Base-by-base conservation (phyloP, 1,140 invertebrate species). In the Philotrypesis tridentata region DNA sequence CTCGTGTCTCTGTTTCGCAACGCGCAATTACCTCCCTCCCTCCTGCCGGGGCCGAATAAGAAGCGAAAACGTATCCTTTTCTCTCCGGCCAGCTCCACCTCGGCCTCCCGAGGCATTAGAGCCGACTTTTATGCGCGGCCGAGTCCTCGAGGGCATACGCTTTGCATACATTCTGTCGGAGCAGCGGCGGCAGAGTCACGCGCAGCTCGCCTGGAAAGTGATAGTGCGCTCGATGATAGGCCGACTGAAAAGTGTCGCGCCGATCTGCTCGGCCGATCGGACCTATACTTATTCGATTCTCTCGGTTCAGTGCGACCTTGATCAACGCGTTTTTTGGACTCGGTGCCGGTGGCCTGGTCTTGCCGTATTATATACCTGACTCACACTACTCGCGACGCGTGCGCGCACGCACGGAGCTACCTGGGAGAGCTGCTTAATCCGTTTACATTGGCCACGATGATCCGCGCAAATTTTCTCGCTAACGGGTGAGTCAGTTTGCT, bases 1-100 rank as follows among this genome's bases (percentile, higher is more conserved):
- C 33, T 37, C 87, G 87, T 87, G 87, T 88, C 85, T 85, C 85
- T 88, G 85, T 89, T 89, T 89, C 88, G 88, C 86, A 89, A 89
- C 86, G 86, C 86, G 86, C 87, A 90, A 90, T 90, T 90, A 90
- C 85, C 85, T 83, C 85, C 83, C 85, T 27, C 12, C 61, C 1
- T 85, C 84, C 74, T 73, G 79, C 79, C 82, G 71, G 17, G 21
- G 7, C 48, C 48, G 48, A 55, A 43, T 9, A 68, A n/a, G 25
- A 40, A 70, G n/a, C 25, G 71, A 37, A 37, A 37, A 37, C 33
- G 33, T 37, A 37, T 78, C 37, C 77, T 76, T 83, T 82, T 79
- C 40, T 74, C 23, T 84, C 79, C 80, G 27, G 29, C 25, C 85
- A 85, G 83, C 82, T 84, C 85, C 63, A 7, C 14, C 37, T 40